Evolutionary conservation across 1,140 invertebrate species (phyloP).

Genomic region (Leguminivora glycinivorella): DNA sequence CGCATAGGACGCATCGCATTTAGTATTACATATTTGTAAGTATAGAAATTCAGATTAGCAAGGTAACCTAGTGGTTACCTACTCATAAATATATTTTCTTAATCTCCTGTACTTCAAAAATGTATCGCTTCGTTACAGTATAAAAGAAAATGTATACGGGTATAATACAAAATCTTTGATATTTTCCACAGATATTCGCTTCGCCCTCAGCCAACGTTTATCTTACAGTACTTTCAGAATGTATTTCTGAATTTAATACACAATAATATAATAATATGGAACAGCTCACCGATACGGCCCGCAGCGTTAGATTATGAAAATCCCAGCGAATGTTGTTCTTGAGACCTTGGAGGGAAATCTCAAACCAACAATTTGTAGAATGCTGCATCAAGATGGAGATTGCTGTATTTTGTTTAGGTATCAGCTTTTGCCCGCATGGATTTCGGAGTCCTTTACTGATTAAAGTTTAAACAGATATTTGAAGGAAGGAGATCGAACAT

Average conservation of each 20-base stretch:
- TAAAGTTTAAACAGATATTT: not conserved
- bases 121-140: not conserved
- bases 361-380: slow-evolving; percentile 22
- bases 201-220: not conserved
- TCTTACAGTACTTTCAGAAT: not conserved
- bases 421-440: not conserved
- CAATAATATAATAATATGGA: not conserved
- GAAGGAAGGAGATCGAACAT: too few relatives aligned
- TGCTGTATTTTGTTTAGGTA: not conserved
- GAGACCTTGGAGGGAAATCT: not conserved
- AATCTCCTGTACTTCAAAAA: not conserved
- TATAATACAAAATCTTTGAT: not conserved
- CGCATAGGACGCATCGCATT: too few relatives aligned
- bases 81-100: not conserved
- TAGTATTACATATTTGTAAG: too few relatives aligned
- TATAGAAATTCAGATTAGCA: too few relatives aligned
- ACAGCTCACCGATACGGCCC: slow-evolving; percentile 20
- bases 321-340: slow-evolving; percentile 18
- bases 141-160: not conserved
- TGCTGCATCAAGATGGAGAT: not conserved
- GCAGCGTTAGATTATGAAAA: slow-evolving; percentile 26
- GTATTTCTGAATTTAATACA: slow-evolving; percentile 1
- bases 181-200: not conserved
- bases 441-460: not conserved
- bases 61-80: too few relatives aligned